Evolutionary conservation across 2,797 vertebrate species (phyloP), one percentile per base, ranked within the genome.

Genomic region (Xenopus petersii): DNA sequence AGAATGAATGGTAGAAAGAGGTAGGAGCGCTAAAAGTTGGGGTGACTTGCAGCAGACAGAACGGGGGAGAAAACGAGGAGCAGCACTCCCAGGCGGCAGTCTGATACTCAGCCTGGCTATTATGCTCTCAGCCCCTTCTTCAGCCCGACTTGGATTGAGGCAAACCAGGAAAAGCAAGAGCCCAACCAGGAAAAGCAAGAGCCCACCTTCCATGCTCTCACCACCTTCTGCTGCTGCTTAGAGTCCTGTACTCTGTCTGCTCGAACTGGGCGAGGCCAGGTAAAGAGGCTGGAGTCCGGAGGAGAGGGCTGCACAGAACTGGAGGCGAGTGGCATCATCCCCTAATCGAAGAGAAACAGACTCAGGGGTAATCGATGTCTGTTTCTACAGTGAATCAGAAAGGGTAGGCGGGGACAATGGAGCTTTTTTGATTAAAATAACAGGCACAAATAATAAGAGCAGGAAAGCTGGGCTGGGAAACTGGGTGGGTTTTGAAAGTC

Each of bases 261-360:
- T 54, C 26, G 65, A 12, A 67, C 65, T 54, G 67, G 62, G 4
- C 69, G 67, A 70, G 55, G 56, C 17, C 46, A 26, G 4, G 55
- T 47, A 21, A 42, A 77, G 62, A 59, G 70, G 68, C 68, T 54
- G 42, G 55, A 30, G 64, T 73, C 58, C 36, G 60, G 70, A 58
- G 70, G 26, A 24, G 75, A 59, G 26, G 26, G 26, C 26, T 30
- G 26, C 26, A 30, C 2, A 30, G 21, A 21, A 21, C 21, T 21
- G 21, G 74, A 76, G 74, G 68, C 68, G 7, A 72, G 33, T 68
- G 75, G 75, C 70, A 77, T 77, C 75, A 77, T 70, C 47, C 47
- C 47, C 47, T 12, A 36, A 64, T 15, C 36, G 74, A 10, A 49
- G 54, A 17, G 15, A 49, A 30, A 26, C 69, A 58, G 11, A n/a